Base-by-base conservation (phyloP, 2,888 invertebrate genomes). In the Acholoe squamosa region DNA sequence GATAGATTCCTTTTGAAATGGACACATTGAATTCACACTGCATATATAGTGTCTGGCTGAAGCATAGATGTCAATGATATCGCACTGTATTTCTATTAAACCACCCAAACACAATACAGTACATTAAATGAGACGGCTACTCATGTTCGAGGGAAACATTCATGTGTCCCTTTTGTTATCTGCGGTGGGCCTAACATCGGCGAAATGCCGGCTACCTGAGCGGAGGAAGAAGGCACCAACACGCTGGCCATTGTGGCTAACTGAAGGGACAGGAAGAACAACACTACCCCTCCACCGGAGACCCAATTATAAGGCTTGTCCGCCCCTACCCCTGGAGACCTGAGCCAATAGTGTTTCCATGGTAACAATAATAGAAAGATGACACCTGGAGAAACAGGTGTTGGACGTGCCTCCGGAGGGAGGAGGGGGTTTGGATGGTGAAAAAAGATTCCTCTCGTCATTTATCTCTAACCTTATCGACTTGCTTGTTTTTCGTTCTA, bases 301-400 rank as follows among this genome's bases (percentile, higher is more conserved):
- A 16, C 34, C 80, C 19, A 33, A 33, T 80, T 43, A 80, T 34
- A 80, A 43, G 16, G 43, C 80, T 25, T 80, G 34, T 43, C 43
- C 34, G 34, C 19, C 33, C n/a, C 34, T 71, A 71, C 28, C 71
- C 71, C 71, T 28, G 14, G 61, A 71, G 71, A 28, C 71, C 71
- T 28, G 28, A n/a, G 71, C 71, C 28, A 71, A 71, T 71, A 71
- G 71, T 34, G 80, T 80, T 43, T 33, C 80, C 80, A 80, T 80
- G 80, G 80, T 43, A 80, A 80, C 80, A 80, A 80, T 80, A 80
- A 80, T 80, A 80, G 80, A 34, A 80, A 80, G 80, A 80, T 80
- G 80, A 80, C 80, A 80, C 80, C 80, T 80, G 80, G 43, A 33
- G 34, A 80, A 80, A 80, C 80, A 80, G 80, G 80, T 80, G 80